A percentile compares a stretch with the other conserved stretches of the same genome.
Conservation (phyloP, 92 coral and sea anemone genomes). For the Actinostola sp. region DNA sequence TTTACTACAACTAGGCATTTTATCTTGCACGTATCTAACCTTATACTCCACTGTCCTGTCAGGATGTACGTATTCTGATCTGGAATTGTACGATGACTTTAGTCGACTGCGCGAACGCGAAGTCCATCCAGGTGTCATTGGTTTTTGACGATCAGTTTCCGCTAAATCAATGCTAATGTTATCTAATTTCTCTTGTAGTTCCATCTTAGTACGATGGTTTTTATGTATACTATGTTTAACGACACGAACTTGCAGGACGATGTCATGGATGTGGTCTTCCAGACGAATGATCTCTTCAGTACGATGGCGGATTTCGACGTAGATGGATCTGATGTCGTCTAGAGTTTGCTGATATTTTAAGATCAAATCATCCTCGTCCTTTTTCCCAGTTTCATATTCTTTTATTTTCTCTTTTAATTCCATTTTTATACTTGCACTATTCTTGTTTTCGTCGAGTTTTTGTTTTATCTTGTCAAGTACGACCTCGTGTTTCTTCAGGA, state of each 20-base stretch:
- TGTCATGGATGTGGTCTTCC: conserved; percentile 83
- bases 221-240: conserved; percentile 68
- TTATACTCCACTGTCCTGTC: conserved; percentile 46
- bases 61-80: not conserved
- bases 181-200: conserved; percentile 76
- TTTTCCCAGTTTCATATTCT: conserved; percentile 63
- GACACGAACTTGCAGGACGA: conserved; percentile 63
- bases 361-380: conserved; percentile 68
- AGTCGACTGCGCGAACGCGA: conserved; percentile 43
- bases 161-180: conserved; percentile 62
- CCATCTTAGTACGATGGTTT: conserved; percentile 57
- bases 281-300: conserved; percentile 68
- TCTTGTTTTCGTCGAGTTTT: conserved; percentile 58
- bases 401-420: conserved; percentile 73
- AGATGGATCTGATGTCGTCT: conserved; percentile 70
- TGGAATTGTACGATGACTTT: conserved; percentile 2
- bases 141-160: conserved; percentile 69
- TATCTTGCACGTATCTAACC: conserved; percentile 33
- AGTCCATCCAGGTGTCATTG: conserved; percentile 60
- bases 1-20: no score
- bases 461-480: conserved; percentile 78
- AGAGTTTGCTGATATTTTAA: conserved; percentile 67
- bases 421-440: conserved; percentile 56
- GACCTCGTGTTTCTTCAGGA: conserved; percentile 72
- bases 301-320: conserved; percentile 81